phyloP scores from a whole-genome alignment of 1,140 invertebrate genomes.

The Papilio dardanus region DNA sequence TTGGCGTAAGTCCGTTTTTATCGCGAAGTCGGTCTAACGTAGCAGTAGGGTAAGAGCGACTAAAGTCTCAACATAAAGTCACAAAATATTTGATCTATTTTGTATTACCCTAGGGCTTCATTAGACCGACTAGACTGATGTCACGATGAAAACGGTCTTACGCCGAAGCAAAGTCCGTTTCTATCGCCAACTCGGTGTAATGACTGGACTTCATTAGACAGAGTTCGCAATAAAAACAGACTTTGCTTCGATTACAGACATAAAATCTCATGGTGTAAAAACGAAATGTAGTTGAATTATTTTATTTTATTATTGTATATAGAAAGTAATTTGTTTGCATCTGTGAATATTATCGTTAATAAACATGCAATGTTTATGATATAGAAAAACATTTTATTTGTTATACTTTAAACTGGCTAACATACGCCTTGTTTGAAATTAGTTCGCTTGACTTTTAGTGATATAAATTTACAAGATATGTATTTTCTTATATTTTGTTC shows the following conservation, averaged over 20 bases:
- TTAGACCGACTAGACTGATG: too few relatives aligned
- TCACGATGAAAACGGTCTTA: too few relatives aligned
- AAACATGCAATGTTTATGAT: conserved; percentile 63
- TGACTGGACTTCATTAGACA: too few relatives aligned
- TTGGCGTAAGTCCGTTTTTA: too few relatives aligned
- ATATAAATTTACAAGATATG: neutral
- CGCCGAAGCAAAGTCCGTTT: too few relatives aligned
- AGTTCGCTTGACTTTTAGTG: conserved; percentile 29
- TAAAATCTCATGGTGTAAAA: neutral
- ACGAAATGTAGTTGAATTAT: conserved; percentile 53
- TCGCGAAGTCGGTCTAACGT: too few relatives aligned
- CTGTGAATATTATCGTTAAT: conserved; percentile 56
- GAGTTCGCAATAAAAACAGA: too few relatives aligned
- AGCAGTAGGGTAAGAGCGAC: too few relatives aligned
- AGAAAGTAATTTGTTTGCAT: conserved; percentile 61
- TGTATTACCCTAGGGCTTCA: neutral
- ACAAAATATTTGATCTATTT: neutral
- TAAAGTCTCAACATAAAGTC: too few relatives aligned
- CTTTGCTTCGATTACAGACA: too few relatives aligned
- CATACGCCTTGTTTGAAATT: neutral
- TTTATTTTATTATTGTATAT: conserved; percentile 59
- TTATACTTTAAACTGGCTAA: conserved; percentile 62
- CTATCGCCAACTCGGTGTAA: too few relatives aligned
- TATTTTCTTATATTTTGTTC: neutral
- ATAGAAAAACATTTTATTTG: conserved; percentile 59